phyloP scores from a whole-genome alignment of 1,140 invertebrate species.

The Aphidius gifuensis region DNA sequence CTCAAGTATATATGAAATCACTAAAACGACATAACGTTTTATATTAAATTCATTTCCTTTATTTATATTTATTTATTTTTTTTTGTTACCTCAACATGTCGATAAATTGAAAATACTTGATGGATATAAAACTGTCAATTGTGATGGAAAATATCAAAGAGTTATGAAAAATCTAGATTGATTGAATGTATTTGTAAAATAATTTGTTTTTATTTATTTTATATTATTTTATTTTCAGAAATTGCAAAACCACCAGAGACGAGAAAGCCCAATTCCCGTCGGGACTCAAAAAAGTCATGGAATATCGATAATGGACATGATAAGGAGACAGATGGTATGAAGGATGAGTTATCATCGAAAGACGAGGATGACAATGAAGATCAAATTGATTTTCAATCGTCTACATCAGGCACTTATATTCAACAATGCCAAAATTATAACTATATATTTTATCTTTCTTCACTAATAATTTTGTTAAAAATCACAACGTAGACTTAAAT shows the following conservation, averaged over 20 bases:
- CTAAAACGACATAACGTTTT: no score
- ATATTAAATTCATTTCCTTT: no score
- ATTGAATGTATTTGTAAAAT: not conserved
- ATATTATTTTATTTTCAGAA: conserved; percentile 30
- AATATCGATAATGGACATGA: conserved; percentile 40
- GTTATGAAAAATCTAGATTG: not conserved
- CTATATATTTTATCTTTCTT: conserved; percentile 30
- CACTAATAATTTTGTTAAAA: conserved; percentile 27
- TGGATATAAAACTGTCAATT: no score
- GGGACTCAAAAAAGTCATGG: conserved; percentile 47
- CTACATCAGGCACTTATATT: conserved; percentile 40
- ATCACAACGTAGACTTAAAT: not conserved
- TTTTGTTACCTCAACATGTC: no score
- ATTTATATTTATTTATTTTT: no score
- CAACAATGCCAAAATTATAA: conserved; percentile 26
- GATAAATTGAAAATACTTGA: no score
- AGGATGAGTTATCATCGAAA: conserved; percentile 41
- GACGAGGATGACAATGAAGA: conserved; percentile 40
- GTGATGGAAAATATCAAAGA: no score
- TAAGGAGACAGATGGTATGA: conserved; percentile 42
- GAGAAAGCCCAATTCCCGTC: conserved; percentile 37
- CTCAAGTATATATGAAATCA: no score
- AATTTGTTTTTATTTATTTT: not conserved
- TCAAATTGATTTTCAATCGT: conserved; percentile 44
- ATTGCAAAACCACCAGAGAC: conserved; percentile 43